Conservation (phyloP, 2,888 invertebrate genomes). For the Octodonta nipae region DNA sequence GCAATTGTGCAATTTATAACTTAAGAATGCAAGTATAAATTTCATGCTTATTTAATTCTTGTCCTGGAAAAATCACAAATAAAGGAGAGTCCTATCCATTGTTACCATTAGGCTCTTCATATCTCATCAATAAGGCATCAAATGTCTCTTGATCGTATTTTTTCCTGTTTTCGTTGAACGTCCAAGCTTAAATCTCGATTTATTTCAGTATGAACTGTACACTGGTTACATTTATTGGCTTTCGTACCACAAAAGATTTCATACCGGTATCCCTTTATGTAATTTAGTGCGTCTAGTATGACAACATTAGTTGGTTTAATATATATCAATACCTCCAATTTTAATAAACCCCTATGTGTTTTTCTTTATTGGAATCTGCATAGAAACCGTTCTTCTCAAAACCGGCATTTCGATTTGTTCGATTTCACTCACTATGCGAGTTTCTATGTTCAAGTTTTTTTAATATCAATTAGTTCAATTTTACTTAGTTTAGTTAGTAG, state of each 20-base stretch:
- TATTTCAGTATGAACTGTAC: constrained; percentile 72
- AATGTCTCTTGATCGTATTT: constrained; percentile 60
- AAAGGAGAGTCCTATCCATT: constrained; percentile 92
- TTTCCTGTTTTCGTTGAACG: constrained; percentile 50
- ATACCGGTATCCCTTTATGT: constrained; percentile 93
- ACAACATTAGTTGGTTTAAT: constrained; percentile 66
- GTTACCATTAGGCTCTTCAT: constrained; percentile 77
- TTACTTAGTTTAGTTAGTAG: too few species aligned
- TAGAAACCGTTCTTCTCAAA: constrained; percentile 62
- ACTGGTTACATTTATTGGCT: constrained; percentile 77
- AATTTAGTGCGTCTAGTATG: constrained; percentile 86
- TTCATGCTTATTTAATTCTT: constrained; percentile 49
- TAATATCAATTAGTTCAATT: too few species aligned
- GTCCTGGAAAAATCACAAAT: constrained; percentile 61
- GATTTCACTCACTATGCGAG: constrained; percentile 63
- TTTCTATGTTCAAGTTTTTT: constrained; percentile 47
- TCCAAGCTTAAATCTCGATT: constrained; percentile 61
- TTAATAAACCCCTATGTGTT: constrained; percentile 69
- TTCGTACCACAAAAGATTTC: constrained; percentile 89
- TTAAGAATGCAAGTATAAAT: too few species aligned
- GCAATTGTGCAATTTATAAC: too few species aligned
- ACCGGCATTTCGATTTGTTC: constrained; percentile 55
- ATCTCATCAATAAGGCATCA: constrained; percentile 68
- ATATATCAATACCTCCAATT: constrained; percentile 65
- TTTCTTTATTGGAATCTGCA: constrained; percentile 74